Conservation (phyloP, 2,797 vertebrate genomes). For the Percopsis omiscomaycus region DNA sequence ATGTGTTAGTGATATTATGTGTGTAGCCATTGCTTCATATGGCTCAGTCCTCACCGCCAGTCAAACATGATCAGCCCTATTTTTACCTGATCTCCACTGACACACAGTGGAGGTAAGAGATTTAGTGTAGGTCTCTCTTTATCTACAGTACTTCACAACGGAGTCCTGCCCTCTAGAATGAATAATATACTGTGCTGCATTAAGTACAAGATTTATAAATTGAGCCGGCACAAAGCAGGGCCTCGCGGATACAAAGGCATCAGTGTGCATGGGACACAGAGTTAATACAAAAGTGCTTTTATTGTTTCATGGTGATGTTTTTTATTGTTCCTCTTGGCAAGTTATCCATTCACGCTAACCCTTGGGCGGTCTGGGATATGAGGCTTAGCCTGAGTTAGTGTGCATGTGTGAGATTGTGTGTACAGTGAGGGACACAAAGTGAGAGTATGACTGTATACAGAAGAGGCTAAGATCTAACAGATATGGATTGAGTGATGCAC, state of each 20-base stretch:
- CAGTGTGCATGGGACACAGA: slow-evolving; percentile 20
- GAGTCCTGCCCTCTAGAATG: neutral
- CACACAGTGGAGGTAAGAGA: too few relatives aligned
- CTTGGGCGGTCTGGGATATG: slow-evolving; percentile 5
- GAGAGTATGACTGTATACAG: neutral
- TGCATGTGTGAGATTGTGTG: slow-evolving; percentile 5
- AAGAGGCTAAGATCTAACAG: too few relatives aligned
- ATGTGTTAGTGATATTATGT: slow-evolving; percentile 3
- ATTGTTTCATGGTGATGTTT: slow-evolving; percentile 22
- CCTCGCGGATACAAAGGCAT: slow-evolving; percentile 16
- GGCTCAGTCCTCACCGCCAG: neutral
- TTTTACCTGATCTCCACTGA: neutral
- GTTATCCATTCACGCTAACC: slow-evolving; percentile 14
- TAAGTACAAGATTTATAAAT: neutral
- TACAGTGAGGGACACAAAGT: neutral
- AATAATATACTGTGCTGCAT: too few relatives aligned
- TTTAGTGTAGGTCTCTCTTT: too few relatives aligned
- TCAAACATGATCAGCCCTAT: neutral
- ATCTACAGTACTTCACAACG: neutral
- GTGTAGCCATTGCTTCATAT: neutral
- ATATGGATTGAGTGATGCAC: too few relatives aligned
- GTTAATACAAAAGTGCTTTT: slow-evolving; percentile 26
- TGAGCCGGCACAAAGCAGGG: slow-evolving; percentile 4
- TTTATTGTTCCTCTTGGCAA: slow-evolving; percentile 35
- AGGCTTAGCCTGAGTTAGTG: neutral